Evolutionary conservation across 2,113 vertebrate genomes (phyloP), one percentile per base, ranked within the genome.

Genomic region (Tragelaphus buxtoni): DNA sequence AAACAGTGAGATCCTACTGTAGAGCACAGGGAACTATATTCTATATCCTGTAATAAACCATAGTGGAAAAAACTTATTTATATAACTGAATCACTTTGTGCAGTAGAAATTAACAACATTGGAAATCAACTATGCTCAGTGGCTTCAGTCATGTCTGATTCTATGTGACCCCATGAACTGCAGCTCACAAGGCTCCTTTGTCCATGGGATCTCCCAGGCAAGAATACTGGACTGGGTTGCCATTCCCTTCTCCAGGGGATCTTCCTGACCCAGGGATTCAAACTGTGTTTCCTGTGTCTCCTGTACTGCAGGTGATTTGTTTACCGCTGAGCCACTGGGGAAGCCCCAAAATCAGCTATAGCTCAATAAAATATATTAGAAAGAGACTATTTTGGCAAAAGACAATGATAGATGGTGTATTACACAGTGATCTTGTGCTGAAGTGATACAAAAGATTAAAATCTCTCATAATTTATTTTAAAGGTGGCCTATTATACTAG

Each of bases 271-370:
- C 8, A 65, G 16, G 61, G 61, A n/a, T 4, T 65, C 32, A n/a
- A 65, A n/a, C 32, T 17, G 2, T 0, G 0, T 65, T n/a, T 35
- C 63, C 32, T 65, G 4, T 35, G 63, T 35, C 63, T 65, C 32
- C 63, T 35, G 32, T 35, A 65, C 9, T 35, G 32, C 17, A 65
- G 63, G 8, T 9, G 16, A 8, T n/a, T n/a, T n/a, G 16, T 65
- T 65, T 65, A 65, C 63, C 0, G 2, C 63, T 65, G 16, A 65
- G 63, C 32, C 32, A 65, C 32, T 65, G 63, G 2, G 16, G 32
- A 65, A 65, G 63, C 7, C 32, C 16, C 32, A 0, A 18, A 18
- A 65, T n/a, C 32, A 65, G 32, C 16, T 9, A 65, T n/a, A n/a
- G 1, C 0, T 65, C 32, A 65, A 65, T 65, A 65, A 65, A 65